These are phyloP conservation scores for Eremophila alpestris DNA, from an alignment of 2,797 vertebrate genomes.

Conservation along the genomic window DNA sequence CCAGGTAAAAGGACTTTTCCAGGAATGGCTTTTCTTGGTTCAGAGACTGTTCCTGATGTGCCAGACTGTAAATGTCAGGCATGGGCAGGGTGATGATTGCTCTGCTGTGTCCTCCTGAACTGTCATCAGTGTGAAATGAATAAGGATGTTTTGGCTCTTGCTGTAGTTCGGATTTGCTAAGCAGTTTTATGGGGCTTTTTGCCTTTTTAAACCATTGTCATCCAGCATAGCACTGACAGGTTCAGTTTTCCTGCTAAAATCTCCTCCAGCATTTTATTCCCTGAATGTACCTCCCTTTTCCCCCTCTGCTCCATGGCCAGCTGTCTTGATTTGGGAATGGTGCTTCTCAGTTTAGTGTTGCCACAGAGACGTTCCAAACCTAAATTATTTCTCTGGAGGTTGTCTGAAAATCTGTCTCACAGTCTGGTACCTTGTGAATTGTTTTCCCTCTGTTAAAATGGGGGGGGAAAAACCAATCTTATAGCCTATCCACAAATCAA, in stretches of 20 bases:
- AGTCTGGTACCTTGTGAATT: neutral
- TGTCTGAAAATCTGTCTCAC: neutral
- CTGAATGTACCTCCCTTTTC: neutral
- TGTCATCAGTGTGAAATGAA: neutral
- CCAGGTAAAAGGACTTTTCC: neutral
- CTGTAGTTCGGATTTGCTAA: neutral
- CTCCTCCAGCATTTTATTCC: neutral
- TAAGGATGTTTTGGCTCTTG: neutral
- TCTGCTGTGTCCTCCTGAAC: neutral
- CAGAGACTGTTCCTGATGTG: neutral
- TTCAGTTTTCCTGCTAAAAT: neutral
- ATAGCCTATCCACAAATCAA: neutral
- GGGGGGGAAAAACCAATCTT: rapidly evolving
- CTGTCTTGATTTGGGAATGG: neutral
- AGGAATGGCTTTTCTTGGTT: neutral
- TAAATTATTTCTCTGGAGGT: neutral
- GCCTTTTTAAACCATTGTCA: neutral
- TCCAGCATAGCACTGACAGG: neutral
- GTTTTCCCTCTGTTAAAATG: neutral
- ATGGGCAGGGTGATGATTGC: neutral
- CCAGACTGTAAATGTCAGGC: neutral
- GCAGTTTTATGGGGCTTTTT: neutral
- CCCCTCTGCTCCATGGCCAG: neutral
- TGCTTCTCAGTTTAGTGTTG: neutral
- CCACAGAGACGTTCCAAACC: neutral